Conservation (phyloP, 2,888 invertebrate species). For the Therioaphis trifolii region DNA sequence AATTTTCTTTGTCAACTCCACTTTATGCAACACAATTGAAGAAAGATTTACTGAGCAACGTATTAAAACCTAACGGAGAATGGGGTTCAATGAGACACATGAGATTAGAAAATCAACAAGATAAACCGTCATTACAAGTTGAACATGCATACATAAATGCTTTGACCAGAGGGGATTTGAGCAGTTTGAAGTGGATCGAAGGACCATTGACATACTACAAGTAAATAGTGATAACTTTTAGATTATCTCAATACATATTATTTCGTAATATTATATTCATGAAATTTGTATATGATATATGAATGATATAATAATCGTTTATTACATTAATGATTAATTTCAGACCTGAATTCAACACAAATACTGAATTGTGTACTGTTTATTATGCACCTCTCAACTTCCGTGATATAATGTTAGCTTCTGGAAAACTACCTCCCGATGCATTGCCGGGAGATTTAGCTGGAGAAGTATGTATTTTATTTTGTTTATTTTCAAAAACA, state of each 20-base stretch:
- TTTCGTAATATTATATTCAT: slow-evolving; percentile 1
- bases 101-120: slow-evolving; percentile 72
- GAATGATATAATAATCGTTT: too few species aligned
- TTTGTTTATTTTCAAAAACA: not conserved
- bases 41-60: slow-evolving; percentile 87
- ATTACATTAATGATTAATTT: slow-evolving; percentile 21
- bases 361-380: slow-evolving; percentile 81
- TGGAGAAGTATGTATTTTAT: slow-evolving; percentile 71
- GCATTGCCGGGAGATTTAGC: slow-evolving; percentile 91
- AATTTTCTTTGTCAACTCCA: slow-evolving; percentile 73
- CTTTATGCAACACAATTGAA: slow-evolving; percentile 75
- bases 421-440: slow-evolving; percentile 96
- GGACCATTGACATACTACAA: slow-evolving; percentile 79
- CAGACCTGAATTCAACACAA: slow-evolving; percentile 69
- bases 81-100: slow-evolving; percentile 93
- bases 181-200: slow-evolving; percentile 93
- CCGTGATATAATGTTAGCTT: slow-evolving; percentile 98
- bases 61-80: slow-evolving; percentile 77
- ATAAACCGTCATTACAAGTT: slow-evolving; percentile 72
- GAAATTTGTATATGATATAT: too few species aligned
- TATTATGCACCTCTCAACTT: slow-evolving; percentile 96
- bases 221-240: slow-evolving; percentile 68
- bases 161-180: slow-evolving; percentile 90
- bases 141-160: slow-evolving; percentile 97
- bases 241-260: not conserved